Percentiles rank a stretch among this genome's conserved stretches.
Evolutionary conservation across 1,140 invertebrate species (phyloP).

Genomic region (Drosophila sproati): DNA sequence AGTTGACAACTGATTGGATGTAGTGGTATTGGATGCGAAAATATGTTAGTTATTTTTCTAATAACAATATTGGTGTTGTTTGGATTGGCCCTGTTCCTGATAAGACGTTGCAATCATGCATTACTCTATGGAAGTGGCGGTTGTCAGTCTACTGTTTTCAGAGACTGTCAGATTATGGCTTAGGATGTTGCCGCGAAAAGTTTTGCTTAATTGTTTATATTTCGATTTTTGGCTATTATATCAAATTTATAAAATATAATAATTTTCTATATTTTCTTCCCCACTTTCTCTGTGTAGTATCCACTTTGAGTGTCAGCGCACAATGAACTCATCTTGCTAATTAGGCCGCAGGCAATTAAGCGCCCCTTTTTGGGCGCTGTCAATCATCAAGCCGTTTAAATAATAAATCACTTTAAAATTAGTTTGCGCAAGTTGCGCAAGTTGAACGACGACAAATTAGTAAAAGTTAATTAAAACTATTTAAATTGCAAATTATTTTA

Average conservation of each 20-base stretch:
- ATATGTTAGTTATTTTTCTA: conserved; percentile 9
- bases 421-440: conserved; percentile 78
- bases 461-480: conserved; percentile 83
- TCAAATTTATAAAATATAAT: background rate
- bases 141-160: conserved; percentile 28
- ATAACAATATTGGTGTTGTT: background rate
- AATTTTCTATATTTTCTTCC: background rate
- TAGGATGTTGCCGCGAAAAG: conserved; percentile 1
- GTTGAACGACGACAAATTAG: conserved; percentile 78
- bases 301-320: conserved; percentile 15
- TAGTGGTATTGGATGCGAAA: background rate
- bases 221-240: background rate
- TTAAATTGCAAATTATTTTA: conserved; percentile 83
- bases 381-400: conserved; percentile 79
- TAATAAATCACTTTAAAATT: conserved; percentile 84
- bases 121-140: conserved; percentile 45
- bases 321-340: conserved; percentile 56
- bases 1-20: background rate
- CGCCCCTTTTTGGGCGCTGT: conserved; percentile 45
- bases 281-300: background rate
- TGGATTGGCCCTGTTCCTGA: background rate
- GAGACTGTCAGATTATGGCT: conserved; percentile 32
- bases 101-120: conserved; percentile 40
- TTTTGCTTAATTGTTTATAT: background rate
- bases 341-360: conserved; percentile 57